Percentiles rank a stretch among this genome's conserved stretches.
These are phyloP conservation scores for Hypotaenidia okinawae DNA, from an alignment of 2,797 vertebrate genomes.

Conservation along the genomic window DNA sequence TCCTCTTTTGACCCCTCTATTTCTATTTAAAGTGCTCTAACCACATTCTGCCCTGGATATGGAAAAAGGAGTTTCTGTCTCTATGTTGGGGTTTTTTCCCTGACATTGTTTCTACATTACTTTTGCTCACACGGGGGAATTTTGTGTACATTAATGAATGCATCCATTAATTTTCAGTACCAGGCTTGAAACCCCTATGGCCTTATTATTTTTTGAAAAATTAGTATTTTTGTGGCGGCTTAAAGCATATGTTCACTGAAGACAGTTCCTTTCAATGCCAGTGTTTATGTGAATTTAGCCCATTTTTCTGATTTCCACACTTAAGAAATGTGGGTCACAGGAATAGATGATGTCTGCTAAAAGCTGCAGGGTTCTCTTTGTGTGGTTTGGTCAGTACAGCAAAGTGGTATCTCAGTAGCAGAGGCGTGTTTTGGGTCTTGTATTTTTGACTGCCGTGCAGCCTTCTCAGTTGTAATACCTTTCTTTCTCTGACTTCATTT, in stretches of 20 bases:
- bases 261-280: neutral
- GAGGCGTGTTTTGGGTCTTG: neutral
- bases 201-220: conserved; percentile 29
- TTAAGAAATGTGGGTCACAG: neutral
- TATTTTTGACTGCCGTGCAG: neutral
- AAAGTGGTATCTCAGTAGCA: neutral
- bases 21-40: neutral
- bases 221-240: neutral
- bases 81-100: neutral
- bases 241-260: neutral
- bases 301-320: neutral
- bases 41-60: neutral
- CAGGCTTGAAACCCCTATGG: conserved; percentile 4
- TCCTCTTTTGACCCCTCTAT: neutral
- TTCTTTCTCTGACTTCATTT: neutral
- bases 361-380: neutral
- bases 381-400: accelerated
- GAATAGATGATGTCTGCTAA: neutral
- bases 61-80: neutral
- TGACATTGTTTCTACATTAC: neutral
- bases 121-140: neutral
- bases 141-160: neutral
- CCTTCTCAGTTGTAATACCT: neutral
- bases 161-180: neutral
- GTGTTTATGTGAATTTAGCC: neutral